Evolutionary conservation across 2,888 invertebrate species (phyloP).

Genomic region (Galeruca laticollis): DNA sequence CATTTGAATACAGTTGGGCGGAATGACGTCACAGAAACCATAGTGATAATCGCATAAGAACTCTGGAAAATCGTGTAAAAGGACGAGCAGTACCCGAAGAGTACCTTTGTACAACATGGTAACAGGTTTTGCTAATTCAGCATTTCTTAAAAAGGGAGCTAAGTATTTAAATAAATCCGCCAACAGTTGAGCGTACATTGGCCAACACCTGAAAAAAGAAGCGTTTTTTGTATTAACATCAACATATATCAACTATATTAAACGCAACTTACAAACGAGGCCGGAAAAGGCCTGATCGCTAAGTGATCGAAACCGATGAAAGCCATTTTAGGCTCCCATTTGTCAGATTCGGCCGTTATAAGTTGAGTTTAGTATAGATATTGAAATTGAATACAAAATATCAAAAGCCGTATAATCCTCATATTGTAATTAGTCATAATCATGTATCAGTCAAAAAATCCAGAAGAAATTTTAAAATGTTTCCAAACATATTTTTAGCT

Average conservation of each 20-base stretch:
- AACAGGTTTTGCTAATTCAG: constrained; percentile 94
- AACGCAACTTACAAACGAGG: background rate
- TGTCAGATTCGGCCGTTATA: too few relatives aligned
- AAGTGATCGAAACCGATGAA: background rate
- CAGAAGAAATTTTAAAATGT: too few relatives aligned
- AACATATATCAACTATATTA: background rate
- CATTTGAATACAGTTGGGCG: constrained; percentile 99
- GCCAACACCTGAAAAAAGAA: constrained; percentile 77
- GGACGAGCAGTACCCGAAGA: constrained; percentile 86
- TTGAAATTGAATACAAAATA: too few relatives aligned
- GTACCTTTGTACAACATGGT: constrained; percentile 92
- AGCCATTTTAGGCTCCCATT: too few relatives aligned
- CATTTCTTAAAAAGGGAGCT: constrained; percentile 96
- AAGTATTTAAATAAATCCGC: constrained; percentile 95
- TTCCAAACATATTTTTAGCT: too few relatives aligned
- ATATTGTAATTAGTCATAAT: too few relatives aligned
- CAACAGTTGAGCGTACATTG: constrained; percentile 95
- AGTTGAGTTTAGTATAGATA: too few relatives aligned
- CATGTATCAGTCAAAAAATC: too few relatives aligned
- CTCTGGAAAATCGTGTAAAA: constrained; percentile 99
- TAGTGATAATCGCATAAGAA: constrained; percentile 99
- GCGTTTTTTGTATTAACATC: background rate
- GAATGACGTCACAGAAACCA: constrained; percentile 98
- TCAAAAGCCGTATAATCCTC: too few relatives aligned
- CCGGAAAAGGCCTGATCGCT: too few relatives aligned